Percentiles rank a stretch among this genome's conserved stretches.
These are phyloP conservation scores for Hybognathus amarus DNA, from an alignment of 2,797 vertebrate species.

Conservation along the genomic window DNA sequence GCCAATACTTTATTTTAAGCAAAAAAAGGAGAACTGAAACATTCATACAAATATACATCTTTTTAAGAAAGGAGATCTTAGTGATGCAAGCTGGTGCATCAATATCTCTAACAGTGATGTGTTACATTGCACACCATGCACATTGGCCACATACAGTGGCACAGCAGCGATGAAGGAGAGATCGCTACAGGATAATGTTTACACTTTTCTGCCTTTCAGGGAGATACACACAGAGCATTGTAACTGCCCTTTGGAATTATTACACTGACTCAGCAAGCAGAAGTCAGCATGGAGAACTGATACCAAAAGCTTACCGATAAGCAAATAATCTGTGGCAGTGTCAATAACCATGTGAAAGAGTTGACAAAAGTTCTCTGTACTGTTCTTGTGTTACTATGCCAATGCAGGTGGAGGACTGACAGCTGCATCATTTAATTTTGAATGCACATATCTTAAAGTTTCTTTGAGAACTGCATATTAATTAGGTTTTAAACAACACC, in stretches of 20 bases:
- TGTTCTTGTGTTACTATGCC: background rate
- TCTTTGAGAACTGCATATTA: background rate
- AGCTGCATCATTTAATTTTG: background rate
- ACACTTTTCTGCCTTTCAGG: background rate
- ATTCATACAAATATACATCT: background rate
- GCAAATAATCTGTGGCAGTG: conserved; percentile 20
- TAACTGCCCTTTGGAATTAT: conserved; percentile 65
- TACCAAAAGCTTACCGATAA: conserved; percentile 59
- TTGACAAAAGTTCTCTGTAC: background rate
- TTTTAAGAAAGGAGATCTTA: background rate
- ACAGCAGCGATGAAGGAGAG: background rate
- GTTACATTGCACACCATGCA: too few relatives aligned
- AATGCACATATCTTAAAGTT: background rate
- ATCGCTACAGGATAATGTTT: background rate
- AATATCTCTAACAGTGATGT: background rate
- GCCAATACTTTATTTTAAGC: background rate
- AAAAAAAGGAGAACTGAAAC: background rate
- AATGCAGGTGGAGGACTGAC: background rate
- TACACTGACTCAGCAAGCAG: conserved; percentile 44
- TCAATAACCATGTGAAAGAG: conserved; percentile 1
- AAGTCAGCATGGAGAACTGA: conserved; percentile 40
- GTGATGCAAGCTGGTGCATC: background rate
- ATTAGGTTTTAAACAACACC: background rate
- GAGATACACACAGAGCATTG: background rate
- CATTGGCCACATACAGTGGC: background rate